Percentiles rank a stretch among this genome's conserved stretches.
phyloP scores from a whole-genome alignment of 37 sponge, comb jelly and placozoan genomes.

The Chondrosia reniformis region DNA sequence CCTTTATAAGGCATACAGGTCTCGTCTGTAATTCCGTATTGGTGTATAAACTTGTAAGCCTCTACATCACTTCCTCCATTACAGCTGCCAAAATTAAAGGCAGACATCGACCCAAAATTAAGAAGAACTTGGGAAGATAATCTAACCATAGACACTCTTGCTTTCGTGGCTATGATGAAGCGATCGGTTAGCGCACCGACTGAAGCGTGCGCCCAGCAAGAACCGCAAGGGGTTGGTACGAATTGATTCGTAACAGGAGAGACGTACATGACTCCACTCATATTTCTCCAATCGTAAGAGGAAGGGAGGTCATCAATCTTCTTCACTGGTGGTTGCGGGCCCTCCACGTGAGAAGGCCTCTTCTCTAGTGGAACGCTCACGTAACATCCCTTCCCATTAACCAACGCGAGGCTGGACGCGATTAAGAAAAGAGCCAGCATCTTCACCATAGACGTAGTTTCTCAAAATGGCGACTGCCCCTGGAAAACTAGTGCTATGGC shows the following conservation, averaged over 20 bases:
- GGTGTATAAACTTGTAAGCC: conserved; percentile 71
- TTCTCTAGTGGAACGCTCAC: not conserved
- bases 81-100: conserved; percentile 27
- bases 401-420: too few species aligned
- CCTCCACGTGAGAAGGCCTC: conserved; percentile 33
- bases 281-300: conserved; percentile 59
- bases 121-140: conserved; percentile 72
- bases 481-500: too few species aligned
- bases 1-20: conserved; percentile 74
- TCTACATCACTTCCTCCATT: conserved; percentile 52
- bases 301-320: conserved; percentile 27
- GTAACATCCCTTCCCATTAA: conserved; percentile 20
- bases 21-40: conserved; percentile 72
- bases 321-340: conserved; percentile 29
- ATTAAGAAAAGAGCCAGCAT: too few species aligned
- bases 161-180: conserved; percentile 59
- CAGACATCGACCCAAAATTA: conserved; percentile 20
- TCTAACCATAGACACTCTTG: not conserved
- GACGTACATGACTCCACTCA: conserved; percentile 49
- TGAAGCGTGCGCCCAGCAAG: conserved; percentile 79
- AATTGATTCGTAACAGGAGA: conserved; percentile 63
- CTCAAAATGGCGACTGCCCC: too few species aligned
- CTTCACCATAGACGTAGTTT: too few species aligned
- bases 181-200: conserved; percentile 72
- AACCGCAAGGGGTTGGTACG: conserved; percentile 71